Evolutionary conservation across 2,113 vertebrate species (phyloP), one percentile per base, ranked within the genome.

Genomic region (Mohoua ochrocephala): DNA sequence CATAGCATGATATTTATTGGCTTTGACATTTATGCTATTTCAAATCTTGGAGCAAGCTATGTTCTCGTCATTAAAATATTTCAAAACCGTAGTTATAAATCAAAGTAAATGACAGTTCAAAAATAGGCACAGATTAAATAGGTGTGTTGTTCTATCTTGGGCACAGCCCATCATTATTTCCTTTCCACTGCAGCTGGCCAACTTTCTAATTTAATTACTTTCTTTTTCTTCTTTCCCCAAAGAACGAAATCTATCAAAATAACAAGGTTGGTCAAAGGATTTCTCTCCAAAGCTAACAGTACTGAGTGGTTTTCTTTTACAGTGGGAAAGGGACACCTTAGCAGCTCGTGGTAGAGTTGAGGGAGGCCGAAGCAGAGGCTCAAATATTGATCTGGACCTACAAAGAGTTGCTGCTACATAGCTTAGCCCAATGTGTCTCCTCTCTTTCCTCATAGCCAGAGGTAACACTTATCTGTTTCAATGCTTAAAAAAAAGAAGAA

Each of bases 11-110:
- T 81, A 86, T 92, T 93, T 95, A 92, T 92, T 86, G 68, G 24
- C 73, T 94, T 91, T 95, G 92, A 95, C 71, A 52, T 87, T 64
- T 45, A 26, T 84, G 20, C 33, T 89, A 9, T 71, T 94, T 90
- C 60, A 88, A 93, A 80, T 86, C 52, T 90, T 95, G 95, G 92
- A 93, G 16, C 73, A 89, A 56, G 7, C 44, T 84, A 70, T 4
- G 1, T 92, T 93, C 49, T 94, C 0, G 0, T 75, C 85, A 87
- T 87, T 75, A 93, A 95, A 92, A 86, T 93, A 89, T 94, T 97
- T 96, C 88, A 79, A 92, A 94, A 84, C 90, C 69, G 44, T 67
- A 39, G 83, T 73, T 95, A 88, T 97, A 92, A 97, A 96, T 96
- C 92, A 95, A 93, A 93, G 60, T 28, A 92, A 96, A 89, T 82